Conservation (phyloP, 2,888 invertebrate genomes). For the Melieria omissa region DNA sequence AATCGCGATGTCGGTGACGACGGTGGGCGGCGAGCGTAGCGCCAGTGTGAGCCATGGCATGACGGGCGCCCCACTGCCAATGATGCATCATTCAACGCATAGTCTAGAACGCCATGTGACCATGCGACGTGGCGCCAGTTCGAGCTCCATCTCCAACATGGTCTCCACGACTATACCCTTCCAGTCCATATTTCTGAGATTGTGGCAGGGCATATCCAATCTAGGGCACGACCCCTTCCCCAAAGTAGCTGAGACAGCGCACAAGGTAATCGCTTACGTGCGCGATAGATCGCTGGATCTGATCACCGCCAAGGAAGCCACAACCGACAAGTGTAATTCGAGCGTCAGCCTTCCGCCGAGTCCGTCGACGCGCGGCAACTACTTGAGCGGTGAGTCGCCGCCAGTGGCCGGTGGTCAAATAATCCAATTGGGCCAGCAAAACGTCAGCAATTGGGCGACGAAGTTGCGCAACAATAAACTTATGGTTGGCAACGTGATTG, state of each 20-base stretch:
- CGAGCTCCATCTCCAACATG: slow-evolving; percentile 75
- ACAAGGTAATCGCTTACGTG: slow-evolving; percentile 81
- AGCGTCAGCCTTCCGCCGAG: slow-evolving; percentile 73
- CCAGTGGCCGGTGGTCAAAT: slow-evolving; percentile 43
- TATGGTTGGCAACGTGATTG: slow-evolving; percentile 39
- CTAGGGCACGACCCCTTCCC: slow-evolving; percentile 90
- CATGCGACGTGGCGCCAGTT: slow-evolving; percentile 76
- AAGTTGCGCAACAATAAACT: slow-evolving; percentile 47
- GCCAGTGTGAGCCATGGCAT: slow-evolving; percentile 55
- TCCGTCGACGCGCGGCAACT: slow-evolving; percentile 70
- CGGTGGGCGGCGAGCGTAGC: slow-evolving; percentile 51
- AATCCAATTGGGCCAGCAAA: slow-evolving; percentile 31
- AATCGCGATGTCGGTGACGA: slow-evolving; percentile 33
- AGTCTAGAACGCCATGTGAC: slow-evolving; percentile 66
- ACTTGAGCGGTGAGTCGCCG: slow-evolving; percentile 56
- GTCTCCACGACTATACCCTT: slow-evolving; percentile 57
- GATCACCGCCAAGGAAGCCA: slow-evolving; percentile 66
- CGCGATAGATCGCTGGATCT: slow-evolving; percentile 71
- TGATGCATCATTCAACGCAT: slow-evolving; percentile 57
- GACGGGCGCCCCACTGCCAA: slow-evolving; percentile 37
- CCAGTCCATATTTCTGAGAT: slow-evolving; percentile 83
- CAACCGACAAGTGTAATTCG: slow-evolving; percentile 61
- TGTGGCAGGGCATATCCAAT: slow-evolving; percentile 85
- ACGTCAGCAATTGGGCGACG: slow-evolving; percentile 47
- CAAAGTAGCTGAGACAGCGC: slow-evolving; percentile 81